Evolutionary conservation across 2,113 vertebrate genomes (phyloP).

Genomic region (Platysternon megacephalum): DNA sequence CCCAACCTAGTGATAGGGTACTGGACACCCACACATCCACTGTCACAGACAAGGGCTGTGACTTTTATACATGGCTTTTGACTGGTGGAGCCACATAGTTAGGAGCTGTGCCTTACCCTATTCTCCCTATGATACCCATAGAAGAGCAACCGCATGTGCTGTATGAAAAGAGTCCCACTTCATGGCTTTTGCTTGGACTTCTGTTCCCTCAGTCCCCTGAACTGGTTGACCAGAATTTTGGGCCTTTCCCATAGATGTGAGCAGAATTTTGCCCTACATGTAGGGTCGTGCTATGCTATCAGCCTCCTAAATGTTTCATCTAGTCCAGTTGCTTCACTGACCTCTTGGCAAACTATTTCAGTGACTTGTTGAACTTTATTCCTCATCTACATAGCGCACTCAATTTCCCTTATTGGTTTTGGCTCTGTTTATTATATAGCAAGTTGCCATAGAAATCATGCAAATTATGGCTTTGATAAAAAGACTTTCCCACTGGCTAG

Average conservation of each 20-base stretch:
- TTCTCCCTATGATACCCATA: background rate
- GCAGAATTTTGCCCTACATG: background rate
- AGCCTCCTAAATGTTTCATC: background rate
- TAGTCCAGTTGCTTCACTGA: background rate
- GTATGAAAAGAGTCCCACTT: background rate
- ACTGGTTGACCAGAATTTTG: background rate
- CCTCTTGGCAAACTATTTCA: constrained; percentile 37
- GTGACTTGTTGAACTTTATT: constrained; percentile 47
- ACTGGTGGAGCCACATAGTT: background rate
- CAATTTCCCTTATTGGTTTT: constrained; percentile 23
- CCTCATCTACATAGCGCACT: constrained; percentile 2
- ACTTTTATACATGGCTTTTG: background rate
- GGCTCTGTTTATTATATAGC: constrained; percentile 24
- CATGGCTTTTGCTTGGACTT: background rate
- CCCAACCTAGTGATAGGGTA: background rate
- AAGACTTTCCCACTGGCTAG: constrained; percentile 16
- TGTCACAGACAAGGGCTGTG: background rate
- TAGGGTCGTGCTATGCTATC: background rate
- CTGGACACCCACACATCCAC: rapidly evolving
- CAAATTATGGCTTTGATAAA: constrained; percentile 51
- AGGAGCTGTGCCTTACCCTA: background rate
- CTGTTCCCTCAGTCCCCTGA: background rate
- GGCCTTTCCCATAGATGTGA: background rate
- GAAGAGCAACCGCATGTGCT: background rate
- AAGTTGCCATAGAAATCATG: background rate